Percentiles rank a stretch among this genome's conserved stretches.
Evolutionary conservation across 1,140 invertebrate species (phyloP).

Genomic region (Tyrophagus putrescentiae): DNA sequence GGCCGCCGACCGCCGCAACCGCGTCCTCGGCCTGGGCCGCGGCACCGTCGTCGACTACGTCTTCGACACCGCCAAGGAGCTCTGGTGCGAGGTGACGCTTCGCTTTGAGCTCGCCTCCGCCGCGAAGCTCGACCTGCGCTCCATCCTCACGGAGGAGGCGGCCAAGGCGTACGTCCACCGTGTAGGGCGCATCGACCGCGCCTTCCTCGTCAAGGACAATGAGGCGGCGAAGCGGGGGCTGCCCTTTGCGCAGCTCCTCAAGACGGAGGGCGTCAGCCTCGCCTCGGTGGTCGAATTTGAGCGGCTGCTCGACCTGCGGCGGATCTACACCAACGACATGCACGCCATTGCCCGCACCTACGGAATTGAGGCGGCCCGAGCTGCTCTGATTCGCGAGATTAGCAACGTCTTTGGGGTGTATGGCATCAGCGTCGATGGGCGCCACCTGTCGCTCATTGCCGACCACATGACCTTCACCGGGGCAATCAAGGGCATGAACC

Average conservation of each 20-base stretch:
- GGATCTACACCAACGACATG: conserved; percentile 84
- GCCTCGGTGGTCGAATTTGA: conserved; percentile 70
- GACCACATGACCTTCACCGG: conserved; percentile 98
- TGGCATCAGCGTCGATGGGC: conserved; percentile 80
- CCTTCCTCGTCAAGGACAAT: conserved; percentile 26
- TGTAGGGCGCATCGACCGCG: conserved; percentile 24
- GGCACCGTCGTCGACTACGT: conserved; percentile 47
- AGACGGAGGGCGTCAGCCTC: conserved; percentile 91
- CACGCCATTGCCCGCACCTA: conserved; percentile 69
- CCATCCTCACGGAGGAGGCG: conserved; percentile 57
- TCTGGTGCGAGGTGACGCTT: conserved; percentile 58
- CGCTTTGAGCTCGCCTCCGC: conserved; percentile 40
- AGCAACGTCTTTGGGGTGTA: conserved; percentile 87
- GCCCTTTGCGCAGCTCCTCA: conserved; percentile 34
- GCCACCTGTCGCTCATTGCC: conserved; percentile 80
- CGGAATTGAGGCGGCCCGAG: conserved; percentile 87
- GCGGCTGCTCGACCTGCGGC: conserved; percentile 64
- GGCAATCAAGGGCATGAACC: conserved; percentile 68
- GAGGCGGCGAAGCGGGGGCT: conserved; percentile 19
- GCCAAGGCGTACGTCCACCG: conserved; percentile 38
- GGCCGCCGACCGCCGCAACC: not conserved
- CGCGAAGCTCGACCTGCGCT: conserved; percentile 56
- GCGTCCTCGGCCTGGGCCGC: conserved; percentile 26
- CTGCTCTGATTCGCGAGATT: conserved; percentile 73
- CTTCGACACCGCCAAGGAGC: conserved; percentile 51